Evolutionary conservation across 1,140 invertebrate species (phyloP), one percentile per base, ranked within the genome.

Genomic region (Bradysia coprophila): DNA sequence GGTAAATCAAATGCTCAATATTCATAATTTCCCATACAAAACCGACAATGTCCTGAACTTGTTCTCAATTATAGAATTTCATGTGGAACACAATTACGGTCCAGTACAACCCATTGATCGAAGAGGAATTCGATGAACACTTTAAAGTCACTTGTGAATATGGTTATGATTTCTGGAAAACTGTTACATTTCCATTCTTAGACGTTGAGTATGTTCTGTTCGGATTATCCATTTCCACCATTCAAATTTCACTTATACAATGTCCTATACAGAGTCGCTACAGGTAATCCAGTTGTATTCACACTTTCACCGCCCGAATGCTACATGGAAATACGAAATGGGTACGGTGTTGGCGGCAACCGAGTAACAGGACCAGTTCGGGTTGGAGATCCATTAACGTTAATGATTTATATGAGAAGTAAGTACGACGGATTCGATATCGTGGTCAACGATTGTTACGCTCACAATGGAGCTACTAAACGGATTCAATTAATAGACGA

Each of bases 111-210:
- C 75, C 87, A 0, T 59, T 92, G 38, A 93, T 94, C 45, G 88
- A 94, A 57, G 88, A 92, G 59, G 88, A 93, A 56, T 86, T 83
- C 63, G 88, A 94, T 60, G 88, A 94, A 52, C 88, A 94, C 54
- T 93, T 92, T 57, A 88, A 89, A 63, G 87, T 93, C n/a, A 92
- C 88, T 5, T 94, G 89, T 62, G 88, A 93, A 61, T 94, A 93
- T 56, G 89, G 88, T 36, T 92, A 92, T 59, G 88, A 94, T 59
- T 92, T 92, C 63, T 92, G 88, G 87, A 92, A 92, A 64, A 94
- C 88, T 0, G 88, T 94, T 21, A 91, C 88, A 0, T 94, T 94
- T 64, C 88, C 88, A 1, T 90, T 92, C 59, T 66, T 94, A 21
- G 87, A 92, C 53, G 88, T 94, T 40, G 88, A 92, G 89, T 94